Base-by-base conservation (phyloP, 2,113 vertebrate species). In the Melospiza georgiana region DNA sequence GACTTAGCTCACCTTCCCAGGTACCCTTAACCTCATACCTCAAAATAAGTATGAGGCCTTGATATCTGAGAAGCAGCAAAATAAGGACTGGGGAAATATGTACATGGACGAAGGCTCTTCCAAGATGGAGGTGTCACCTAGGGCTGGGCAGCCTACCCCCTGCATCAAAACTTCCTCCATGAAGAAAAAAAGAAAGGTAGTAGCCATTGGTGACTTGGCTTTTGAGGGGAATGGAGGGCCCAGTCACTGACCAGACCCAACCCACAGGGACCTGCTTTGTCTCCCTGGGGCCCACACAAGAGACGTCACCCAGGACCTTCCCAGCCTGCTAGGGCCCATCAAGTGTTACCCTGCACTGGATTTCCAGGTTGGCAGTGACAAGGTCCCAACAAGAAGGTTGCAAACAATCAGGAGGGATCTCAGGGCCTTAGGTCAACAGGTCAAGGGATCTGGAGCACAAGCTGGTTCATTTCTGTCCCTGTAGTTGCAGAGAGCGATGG, bases 31-130 rank as follows among this genome's bases (percentile, higher is more conserved):
- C 39, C 39, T 39, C 39, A 39, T 39, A 39, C 39, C 39, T 39
- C 11, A 71, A n/a, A 79, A 41, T 16, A n/a, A 16, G 12, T 46
- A n/a, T 48, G 30, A 69, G 28, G 15, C 20, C 20, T 27, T 79
- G n/a, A 28, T 71, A 71, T 46, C 57, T 55, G n/a, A 71, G 10
- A 54, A 71, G 6, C 28, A n/a, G n/a, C 11, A 55, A 55, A 65
- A 55, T 12, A 9, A 41, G 15, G 35, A 41, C 6, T 0, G 0
- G 11, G 19, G 8, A 78, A 78, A 69, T 23, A 23, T 20, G 22
- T 20, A 39, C 28, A 16, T 6, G 24, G 28, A 37, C 28, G 33
- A 62, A 61, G 18, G 11, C 37, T 69, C 55, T 69, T 39, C 28
- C 37, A 52, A 77, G 46, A 44, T 18, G 18, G 27, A 77, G 22